Percentiles rank a stretch among this genome's conserved stretches.
phyloP scores from a whole-genome alignment of 2,113 vertebrate genomes.

The Stegostoma tigrinum region DNA sequence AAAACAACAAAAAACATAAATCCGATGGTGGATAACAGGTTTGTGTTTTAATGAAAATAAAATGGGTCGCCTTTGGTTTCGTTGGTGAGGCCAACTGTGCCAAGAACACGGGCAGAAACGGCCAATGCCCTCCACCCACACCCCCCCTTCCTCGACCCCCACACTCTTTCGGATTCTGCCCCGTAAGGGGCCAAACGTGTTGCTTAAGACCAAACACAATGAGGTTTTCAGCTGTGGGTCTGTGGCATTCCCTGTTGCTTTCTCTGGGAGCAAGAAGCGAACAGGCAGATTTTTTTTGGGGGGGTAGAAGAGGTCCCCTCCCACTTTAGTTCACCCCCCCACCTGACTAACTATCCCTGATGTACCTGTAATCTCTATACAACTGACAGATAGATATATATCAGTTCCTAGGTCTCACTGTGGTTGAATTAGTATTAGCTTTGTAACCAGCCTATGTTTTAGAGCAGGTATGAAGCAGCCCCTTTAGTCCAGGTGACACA shows the following conservation, averaged over 20 bases:
- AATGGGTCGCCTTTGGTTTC: neutral
- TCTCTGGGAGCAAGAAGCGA: neutral
- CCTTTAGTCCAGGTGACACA: neutral
- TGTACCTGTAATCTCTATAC: neutral
- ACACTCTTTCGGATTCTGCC: neutral
- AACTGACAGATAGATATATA: no score
- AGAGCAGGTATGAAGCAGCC: neutral
- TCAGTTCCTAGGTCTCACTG: no score
- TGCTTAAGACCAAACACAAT: neutral
- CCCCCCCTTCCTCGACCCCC: no score
- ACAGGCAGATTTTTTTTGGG: neutral
- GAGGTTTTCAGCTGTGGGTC: neutral
- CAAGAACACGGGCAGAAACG: no score
- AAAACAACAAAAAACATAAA: no score
- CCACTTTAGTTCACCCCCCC: neutral
- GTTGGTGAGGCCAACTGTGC: no score
- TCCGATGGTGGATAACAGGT: neutral
- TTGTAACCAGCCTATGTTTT: neutral
- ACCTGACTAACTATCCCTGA: neutral
- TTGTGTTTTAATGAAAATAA: neutral
- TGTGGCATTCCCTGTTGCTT: neutral
- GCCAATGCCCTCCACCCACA: no score
- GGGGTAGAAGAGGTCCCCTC: neutral
- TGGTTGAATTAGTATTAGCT: no score
- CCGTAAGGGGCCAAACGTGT: neutral